These are phyloP conservation scores for Diabrotica balteata DNA, from an alignment of 2,888 invertebrate species.

Conservation along the genomic window DNA sequence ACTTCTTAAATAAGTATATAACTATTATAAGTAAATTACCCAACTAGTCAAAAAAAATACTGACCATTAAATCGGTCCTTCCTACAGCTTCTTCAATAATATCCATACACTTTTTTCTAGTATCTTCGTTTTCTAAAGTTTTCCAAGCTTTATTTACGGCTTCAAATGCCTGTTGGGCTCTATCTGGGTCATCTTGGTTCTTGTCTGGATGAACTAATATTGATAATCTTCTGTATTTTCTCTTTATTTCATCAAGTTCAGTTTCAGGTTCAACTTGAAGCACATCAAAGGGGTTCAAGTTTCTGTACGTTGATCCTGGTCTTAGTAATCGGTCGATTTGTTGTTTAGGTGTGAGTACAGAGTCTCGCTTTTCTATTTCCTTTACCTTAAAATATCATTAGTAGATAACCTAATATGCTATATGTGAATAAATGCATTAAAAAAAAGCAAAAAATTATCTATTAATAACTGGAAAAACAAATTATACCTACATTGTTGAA, in stretches of 20 bases:
- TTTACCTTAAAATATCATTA: constrained; percentile 77
- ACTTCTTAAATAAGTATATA: background rate
- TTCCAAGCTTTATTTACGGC: constrained; percentile 96
- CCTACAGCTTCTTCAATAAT: constrained; percentile 97
- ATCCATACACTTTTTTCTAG: constrained; percentile 91
- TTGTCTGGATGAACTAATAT: constrained; percentile 99
- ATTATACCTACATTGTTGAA: background rate
- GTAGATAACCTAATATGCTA: too few species aligned
- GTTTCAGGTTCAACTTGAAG: constrained; percentile 91
- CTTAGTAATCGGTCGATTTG: constrained; percentile 95
- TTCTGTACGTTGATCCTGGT: constrained; percentile 98
- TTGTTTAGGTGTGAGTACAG: constrained; percentile 94
- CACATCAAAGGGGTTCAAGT: constrained; percentile 95
- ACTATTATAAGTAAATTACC: background rate
- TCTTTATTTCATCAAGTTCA: constrained; percentile 90
- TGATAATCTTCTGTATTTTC: constrained; percentile 90
- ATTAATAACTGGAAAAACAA: constrained; percentile 3
- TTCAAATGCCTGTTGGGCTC: constrained; percentile 92
- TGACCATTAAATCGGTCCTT: constrained; percentile 90
- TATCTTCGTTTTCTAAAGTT: constrained; percentile 92
- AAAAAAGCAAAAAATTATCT: too few species aligned
- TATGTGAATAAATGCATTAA: too few species aligned
- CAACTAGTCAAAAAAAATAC: constrained; percentile 5
- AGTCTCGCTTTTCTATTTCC: constrained; percentile 97
- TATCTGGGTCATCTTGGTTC: constrained; percentile 93